Percentiles rank a stretch among this genome's conserved stretches.
Conservation (phyloP, 2,113 vertebrate genomes). For the Blennius ocellaris region DNA sequence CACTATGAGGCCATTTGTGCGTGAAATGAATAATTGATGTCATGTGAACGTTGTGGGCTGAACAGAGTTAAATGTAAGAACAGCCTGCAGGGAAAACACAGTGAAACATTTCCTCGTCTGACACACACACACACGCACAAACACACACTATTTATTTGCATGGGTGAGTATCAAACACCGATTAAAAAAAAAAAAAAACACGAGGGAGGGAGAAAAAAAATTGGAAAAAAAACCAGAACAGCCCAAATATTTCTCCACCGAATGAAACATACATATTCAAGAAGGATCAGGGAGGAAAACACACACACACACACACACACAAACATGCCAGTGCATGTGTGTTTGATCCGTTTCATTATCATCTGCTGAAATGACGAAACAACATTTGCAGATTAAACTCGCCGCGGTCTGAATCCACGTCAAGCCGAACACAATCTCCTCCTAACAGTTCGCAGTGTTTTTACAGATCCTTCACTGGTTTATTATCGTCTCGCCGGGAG, state of each 20-base stretch:
- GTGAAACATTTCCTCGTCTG: slow-evolving; percentile 45
- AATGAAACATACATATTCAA: not conserved
- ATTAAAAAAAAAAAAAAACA: slow-evolving; percentile 14
- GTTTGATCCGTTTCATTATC: too few species aligned
- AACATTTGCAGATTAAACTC: too few species aligned
- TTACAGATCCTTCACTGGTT: too few species aligned
- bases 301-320: not conserved
- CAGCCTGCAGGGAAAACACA: slow-evolving; percentile 67
- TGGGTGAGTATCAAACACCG: not conserved
- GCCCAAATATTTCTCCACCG: not conserved
- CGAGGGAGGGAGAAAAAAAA: not conserved
- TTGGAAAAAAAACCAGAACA: not conserved
- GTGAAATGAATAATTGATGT: slow-evolving; percentile 72
- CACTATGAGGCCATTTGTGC: slow-evolving; percentile 24
- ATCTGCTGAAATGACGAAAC: too few species aligned
- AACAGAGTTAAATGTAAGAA: slow-evolving; percentile 70
- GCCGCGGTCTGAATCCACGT: too few species aligned
- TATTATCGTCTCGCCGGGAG: too few species aligned
- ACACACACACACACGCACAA: slow-evolving; percentile 11
- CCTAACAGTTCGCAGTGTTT: too few species aligned
- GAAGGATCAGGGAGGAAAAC: not conserved
- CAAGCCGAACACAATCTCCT: too few species aligned
- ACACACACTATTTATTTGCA: slow-evolving; percentile 23
- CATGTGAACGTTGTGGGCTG: slow-evolving; percentile 69
- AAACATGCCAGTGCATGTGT: too few species aligned